Conservation (phyloP, 1,140 invertebrate species). For the Anadara kagoshimensis region DNA sequence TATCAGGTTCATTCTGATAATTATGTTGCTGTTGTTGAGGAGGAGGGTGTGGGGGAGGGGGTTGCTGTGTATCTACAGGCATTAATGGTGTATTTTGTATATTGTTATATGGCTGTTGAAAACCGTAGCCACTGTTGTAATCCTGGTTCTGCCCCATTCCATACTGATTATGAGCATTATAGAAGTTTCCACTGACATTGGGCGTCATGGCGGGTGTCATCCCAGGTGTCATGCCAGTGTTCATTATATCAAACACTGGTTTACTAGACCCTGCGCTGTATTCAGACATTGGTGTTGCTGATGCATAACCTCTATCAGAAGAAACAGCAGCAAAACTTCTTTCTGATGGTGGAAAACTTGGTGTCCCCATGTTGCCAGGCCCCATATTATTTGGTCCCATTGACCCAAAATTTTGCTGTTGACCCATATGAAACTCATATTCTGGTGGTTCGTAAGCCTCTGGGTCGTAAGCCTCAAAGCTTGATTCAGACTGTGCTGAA, state of each 20-base stretch:
- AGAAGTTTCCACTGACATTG: constrained; percentile 24
- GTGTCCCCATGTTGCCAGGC: not conserved
- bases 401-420: not conserved
- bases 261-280: constrained; percentile 21
- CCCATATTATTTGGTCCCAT: no score
- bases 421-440: constrained; percentile 24
- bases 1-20: no score
- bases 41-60: not conserved
- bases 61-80: not conserved
- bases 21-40: no score
- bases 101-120: constrained; percentile 1
- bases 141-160: constrained; percentile 28
- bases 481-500: constrained; percentile 25
- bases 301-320: constrained; percentile 7
- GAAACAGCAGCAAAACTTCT: constrained; percentile 20
- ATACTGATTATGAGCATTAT: constrained; percentile 19
- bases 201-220: constrained; percentile 28
- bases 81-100: no score
- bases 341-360: constrained; percentile 26
- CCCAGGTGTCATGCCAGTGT: constrained; percentile 30
- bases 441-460: constrained; percentile 22
- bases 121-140: constrained; percentile 24
- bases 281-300: constrained; percentile 34
- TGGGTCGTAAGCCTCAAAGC: constrained; percentile 53
- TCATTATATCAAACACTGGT: constrained; percentile 38